Evolutionary conservation across 2,797 vertebrate genomes (phyloP).

Genomic region (Rhinoraja longicauda): DNA sequence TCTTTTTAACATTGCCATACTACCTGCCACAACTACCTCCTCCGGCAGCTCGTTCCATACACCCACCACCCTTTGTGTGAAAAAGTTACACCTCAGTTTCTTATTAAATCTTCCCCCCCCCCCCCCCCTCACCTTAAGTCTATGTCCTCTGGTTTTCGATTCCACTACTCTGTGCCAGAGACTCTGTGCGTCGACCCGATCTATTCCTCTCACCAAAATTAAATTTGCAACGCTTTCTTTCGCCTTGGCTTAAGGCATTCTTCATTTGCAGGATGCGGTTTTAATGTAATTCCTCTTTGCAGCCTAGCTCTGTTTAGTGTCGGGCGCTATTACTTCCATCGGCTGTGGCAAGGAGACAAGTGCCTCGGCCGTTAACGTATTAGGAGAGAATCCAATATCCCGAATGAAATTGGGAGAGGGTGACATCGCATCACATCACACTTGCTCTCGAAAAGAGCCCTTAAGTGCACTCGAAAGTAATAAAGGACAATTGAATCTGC

Average conservation of each 20-base stretch:
- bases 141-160: too few relatives aligned
- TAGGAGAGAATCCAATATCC: background rate
- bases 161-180: too few relatives aligned
- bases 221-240: background rate
- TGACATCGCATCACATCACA: background rate
- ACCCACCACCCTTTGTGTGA: too few relatives aligned
- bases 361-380: background rate
- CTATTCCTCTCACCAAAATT: background rate
- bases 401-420: background rate
- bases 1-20: too few relatives aligned
- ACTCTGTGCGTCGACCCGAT: too few relatives aligned
- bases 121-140: too few relatives aligned
- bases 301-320: background rate
- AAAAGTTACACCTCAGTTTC: too few relatives aligned
- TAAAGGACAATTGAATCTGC: background rate
- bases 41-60: too few relatives aligned
- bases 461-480: background rate
- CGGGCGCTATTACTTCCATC: background rate
- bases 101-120: too few relatives aligned
- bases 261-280: background rate
- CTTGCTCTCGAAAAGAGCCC: background rate
- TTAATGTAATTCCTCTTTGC: background rate
- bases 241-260: background rate
- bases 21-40: too few relatives aligned
- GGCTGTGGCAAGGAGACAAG: background rate